Base-by-base conservation (phyloP, 2,113 vertebrate genomes). In the Scolopax mira region DNA sequence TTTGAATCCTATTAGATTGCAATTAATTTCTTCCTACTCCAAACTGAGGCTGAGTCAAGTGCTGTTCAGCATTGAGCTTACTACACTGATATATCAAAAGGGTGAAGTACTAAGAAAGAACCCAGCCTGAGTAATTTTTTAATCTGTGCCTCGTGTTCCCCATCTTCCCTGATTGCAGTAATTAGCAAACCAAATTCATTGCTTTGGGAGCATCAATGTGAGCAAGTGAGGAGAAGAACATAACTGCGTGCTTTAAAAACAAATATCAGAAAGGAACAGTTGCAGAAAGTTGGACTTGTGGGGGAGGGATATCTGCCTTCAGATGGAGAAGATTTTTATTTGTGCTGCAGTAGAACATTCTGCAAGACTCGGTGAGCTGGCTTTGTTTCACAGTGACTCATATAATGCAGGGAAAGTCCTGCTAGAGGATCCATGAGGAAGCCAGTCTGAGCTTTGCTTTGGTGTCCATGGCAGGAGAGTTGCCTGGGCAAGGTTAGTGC, bases 1-100 rank as follows among this genome's bases (percentile, higher is more conserved):
- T 97, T 96, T 97, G 95, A 96, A 93, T 95, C 83, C 84, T 93
- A 96, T 97, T 97, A 96, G 90, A 90, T 89, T 89, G 96, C 94
- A 97, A 96, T 97, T 97, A 97, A 97, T 97, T 94, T 96, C 86
- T 93, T 46, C 73, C 83, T 60, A 51, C 83, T 96, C 90, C 88
- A 93, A 89, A 90, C 80, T 79, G 92, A 96, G 83, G 31, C 90
- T 60, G 64, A 95, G 86, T 96, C 73, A 89, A 96, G 89, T 89
- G 83, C 88, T 85, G 73, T 58, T 96, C 86, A 46, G 77, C 42
- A 57, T 72, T 75, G 89, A 74, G 86, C 86, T 77, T 93, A 85
- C 49, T 37, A 55, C 83, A 72, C 0, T 1, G 86, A 46, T 82
- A 21, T 79, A 91, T 84, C 88, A 79, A 49, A 92, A 87, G 78